Base-by-base conservation (phyloP, 2,113 vertebrate species). In the Theristicus caerulescens region DNA sequence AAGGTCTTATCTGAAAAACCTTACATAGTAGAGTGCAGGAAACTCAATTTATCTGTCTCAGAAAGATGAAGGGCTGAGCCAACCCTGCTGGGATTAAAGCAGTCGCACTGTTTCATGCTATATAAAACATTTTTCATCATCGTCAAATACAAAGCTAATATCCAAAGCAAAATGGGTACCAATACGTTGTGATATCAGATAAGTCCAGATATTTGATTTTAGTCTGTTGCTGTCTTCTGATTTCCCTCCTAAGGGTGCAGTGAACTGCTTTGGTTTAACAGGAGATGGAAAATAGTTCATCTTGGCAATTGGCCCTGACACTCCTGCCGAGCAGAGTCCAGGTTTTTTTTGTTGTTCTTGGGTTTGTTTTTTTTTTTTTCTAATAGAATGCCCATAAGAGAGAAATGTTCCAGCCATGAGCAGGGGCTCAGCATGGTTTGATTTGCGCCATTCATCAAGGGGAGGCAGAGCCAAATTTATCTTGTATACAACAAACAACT, bases 201-300 rank as follows among this genome's bases (percentile, higher is more conserved):
- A 69, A 42, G 14, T 51, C 52, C 38, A 74, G 52, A 67, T 96
- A 72, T 67, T 91, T 92, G 62, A 93, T 88, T 96, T 87, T 82
- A 38, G n/a, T 36, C 58, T 74, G 36, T 90, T 87, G 71, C 31
- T 95, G 21, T 36, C 70, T 88, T 91, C 76, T 82, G 47, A 69
- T 51, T 80, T 92, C 46, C 44, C 19, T 73, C 27, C 32, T 69
- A 44, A 90, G 62, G 65, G 34, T 1, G 8, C 44, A 94, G 34
- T 46, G 83, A 96, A 69, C 15, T 21, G 6, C 73, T 81, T 79
- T 78, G 59, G 13, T 90, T 96, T 84, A 81, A 40, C 27, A 82
- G 71, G 87, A 94, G 87, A 55, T 79, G 57, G 77, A 87, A 93
- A 91, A 62, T 16, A 27, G 11, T 86, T 83, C 29, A 67, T 82